A percentile compares a stretch with the other conserved stretches of the same genome.
Evolutionary conservation across 1,140 invertebrate genomes (phyloP).

Genomic region (Gyrodactylus salaris): DNA sequence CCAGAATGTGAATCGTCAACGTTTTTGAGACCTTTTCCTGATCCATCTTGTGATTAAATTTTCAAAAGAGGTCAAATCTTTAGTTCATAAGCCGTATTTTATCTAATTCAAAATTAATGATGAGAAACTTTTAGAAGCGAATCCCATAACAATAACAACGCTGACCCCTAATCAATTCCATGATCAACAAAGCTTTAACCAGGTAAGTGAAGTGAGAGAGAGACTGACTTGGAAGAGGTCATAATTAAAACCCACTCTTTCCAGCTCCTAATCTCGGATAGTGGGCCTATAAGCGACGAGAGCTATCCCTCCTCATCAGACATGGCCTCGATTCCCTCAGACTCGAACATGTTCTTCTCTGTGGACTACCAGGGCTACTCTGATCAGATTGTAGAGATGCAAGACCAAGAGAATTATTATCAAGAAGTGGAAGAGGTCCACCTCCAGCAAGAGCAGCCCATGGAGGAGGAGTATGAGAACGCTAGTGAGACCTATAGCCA

Average conservation of each 20-base stretch:
- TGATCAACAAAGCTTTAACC: too few species aligned
- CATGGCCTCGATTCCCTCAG: background rate
- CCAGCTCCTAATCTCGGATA: background rate
- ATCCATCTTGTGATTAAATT: too few species aligned
- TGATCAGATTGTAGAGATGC: background rate
- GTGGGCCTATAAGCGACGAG: background rate
- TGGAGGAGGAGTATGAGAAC: background rate
- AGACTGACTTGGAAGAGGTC: too few species aligned
- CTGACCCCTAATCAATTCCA: too few species aligned
- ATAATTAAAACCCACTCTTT: background rate
- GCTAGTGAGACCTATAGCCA: background rate
- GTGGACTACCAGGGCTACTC: background rate
- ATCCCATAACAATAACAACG: too few species aligned
- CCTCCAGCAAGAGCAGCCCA: background rate
- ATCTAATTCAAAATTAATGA: too few species aligned
- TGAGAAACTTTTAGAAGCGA: too few species aligned
- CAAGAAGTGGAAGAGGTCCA: background rate
- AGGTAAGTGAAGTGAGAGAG: too few species aligned
- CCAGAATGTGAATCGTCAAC: too few species aligned
- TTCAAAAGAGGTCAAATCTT: too few species aligned
- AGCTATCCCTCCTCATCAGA: background rate
- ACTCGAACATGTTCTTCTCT: background rate
- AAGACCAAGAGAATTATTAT: background rate
- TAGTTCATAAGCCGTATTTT: too few species aligned
- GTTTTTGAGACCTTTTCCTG: too few species aligned